A percentile compares a stretch with the other conserved stretches of the same genome.
phyloP scores from a whole-genome alignment of 2,113 vertebrate species.

The Beaufortia kweichowensis region DNA sequence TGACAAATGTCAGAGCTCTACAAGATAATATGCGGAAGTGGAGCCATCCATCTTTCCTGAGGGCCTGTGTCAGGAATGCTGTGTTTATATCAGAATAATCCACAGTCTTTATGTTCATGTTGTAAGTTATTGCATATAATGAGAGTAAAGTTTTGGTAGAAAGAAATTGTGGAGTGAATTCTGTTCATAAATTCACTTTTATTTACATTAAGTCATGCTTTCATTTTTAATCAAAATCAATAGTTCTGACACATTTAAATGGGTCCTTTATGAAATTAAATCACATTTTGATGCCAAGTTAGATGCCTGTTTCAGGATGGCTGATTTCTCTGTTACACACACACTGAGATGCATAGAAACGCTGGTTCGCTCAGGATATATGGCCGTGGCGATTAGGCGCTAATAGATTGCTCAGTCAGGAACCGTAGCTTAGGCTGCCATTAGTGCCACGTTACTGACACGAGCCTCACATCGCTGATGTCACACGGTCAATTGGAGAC shows the following conservation, averaged over 20 bases:
- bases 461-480: slow-evolving; percentile 71
- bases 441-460: slow-evolving; percentile 70
- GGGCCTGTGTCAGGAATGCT: slow-evolving; percentile 26
- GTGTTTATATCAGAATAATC: slow-evolving; percentile 34
- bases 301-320: slow-evolving; percentile 29
- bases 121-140: background rate
- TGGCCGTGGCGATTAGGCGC: slow-evolving; percentile 60
- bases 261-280: slow-evolving; percentile 28
- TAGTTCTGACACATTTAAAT: slow-evolving; percentile 34
- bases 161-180: no score
- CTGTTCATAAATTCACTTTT: background rate
- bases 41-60: slow-evolving; percentile 55
- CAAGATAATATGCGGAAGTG: slow-evolving; percentile 54
- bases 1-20: slow-evolving; percentile 52
- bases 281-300: background rate
- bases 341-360: slow-evolving; percentile 40
- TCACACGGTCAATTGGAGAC: slow-evolving; percentile 76
- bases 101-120: background rate
- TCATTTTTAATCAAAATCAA: slow-evolving; percentile 48
- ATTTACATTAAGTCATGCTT: slow-evolving; percentile 36
- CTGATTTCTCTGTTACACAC: slow-evolving; percentile 33
- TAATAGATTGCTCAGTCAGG: slow-evolving; percentile 72
- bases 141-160: background rate
- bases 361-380: slow-evolving; percentile 48
- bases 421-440: slow-evolving; percentile 69